phyloP scores from a whole-genome alignment of 2,113 vertebrate genomes.

The Fregata magnificens region DNA sequence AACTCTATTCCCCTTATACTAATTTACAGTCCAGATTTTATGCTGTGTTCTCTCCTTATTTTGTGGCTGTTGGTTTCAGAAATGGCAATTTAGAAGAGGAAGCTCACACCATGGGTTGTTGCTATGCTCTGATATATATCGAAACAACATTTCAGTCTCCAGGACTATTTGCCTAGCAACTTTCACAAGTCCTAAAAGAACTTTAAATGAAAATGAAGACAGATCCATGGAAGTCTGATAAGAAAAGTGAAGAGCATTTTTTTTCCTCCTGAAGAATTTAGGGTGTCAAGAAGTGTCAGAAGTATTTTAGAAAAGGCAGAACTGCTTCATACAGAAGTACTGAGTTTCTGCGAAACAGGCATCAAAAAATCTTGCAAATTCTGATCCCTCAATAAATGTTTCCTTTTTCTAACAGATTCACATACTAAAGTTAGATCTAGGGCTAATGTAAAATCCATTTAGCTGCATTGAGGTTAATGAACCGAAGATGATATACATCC shows the following conservation, averaged over 20 bases:
- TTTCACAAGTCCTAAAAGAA: not conserved
- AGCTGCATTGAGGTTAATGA: slow-evolving; percentile 36
- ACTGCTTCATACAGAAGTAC: not conserved
- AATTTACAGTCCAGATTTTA: not conserved
- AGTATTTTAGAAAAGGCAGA: not conserved
- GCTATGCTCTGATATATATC: not conserved
- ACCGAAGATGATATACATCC: not conserved
- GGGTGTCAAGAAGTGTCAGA: not conserved
- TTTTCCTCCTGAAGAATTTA: not conserved
- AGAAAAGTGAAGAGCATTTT: not conserved
- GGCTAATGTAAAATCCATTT: slow-evolving; percentile 50
- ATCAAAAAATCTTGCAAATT: not conserved
- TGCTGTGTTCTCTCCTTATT: not conserved
- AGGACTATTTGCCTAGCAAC: not conserved
- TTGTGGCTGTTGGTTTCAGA: not conserved
- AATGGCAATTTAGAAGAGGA: not conserved
- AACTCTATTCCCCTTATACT: not conserved
- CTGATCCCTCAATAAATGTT: not conserved
- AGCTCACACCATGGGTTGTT: not conserved
- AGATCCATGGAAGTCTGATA: not conserved
- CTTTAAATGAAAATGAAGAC: not conserved
- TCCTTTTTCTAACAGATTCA: not conserved
- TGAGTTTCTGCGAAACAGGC: not conserved
- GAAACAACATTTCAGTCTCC: not conserved
- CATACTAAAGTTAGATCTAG: not conserved